phyloP scores from a whole-genome alignment of 2,113 vertebrate species.

The Struthidea cinerea region DNA sequence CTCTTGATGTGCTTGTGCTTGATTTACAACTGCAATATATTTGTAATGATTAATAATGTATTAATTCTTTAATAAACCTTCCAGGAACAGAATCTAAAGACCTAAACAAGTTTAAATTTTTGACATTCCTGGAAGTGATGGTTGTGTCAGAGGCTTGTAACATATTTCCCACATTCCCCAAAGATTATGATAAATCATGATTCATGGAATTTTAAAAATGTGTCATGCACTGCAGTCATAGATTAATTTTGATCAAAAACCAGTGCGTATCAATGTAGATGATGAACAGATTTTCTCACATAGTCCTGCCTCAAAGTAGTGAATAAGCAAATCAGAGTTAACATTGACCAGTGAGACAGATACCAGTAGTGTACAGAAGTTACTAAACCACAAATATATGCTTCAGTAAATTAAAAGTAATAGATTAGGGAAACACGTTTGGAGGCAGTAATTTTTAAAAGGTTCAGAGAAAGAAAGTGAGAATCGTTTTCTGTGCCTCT shows the following conservation, averaged over 20 bases:
- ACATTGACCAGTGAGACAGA: background rate
- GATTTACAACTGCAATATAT: background rate
- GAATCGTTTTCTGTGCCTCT: background rate
- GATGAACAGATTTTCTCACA: background rate
- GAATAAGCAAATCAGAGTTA: background rate
- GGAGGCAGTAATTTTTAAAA: background rate
- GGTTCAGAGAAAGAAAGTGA: background rate
- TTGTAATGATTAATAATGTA: background rate
- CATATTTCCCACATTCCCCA: background rate
- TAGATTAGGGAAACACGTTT: background rate
- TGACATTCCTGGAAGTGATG: background rate
- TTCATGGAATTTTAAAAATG: background rate
- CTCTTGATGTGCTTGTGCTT: background rate
- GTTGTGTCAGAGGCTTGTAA: background rate
- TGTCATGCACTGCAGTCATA: background rate
- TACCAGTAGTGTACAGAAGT: background rate
- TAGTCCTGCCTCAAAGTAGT: background rate
- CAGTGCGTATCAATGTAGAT: rapidly evolving
- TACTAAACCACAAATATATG: background rate
- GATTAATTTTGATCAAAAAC: background rate
- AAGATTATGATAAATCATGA: background rate
- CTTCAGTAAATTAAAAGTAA: background rate
- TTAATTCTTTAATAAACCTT: background rate
- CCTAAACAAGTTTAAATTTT: background rate
- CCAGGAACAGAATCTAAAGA: background rate